Conservation (phyloP, 2,888 invertebrate genomes). For the Adelognathus sp. region DNA sequence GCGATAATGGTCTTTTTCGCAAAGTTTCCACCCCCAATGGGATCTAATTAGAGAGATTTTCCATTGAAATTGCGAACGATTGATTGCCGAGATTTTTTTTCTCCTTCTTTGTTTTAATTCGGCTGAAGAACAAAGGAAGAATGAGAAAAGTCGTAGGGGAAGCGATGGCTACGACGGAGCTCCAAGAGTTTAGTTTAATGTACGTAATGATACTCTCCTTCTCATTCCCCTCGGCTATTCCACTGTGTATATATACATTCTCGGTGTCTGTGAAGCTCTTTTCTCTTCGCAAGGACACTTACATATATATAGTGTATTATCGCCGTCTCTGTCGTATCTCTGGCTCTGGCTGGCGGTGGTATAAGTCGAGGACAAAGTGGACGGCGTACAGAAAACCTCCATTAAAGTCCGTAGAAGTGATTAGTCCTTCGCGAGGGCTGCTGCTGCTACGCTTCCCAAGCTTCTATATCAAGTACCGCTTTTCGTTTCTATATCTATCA, state of each 20-base stretch:
- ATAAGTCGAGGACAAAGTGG: constrained; percentile 81
- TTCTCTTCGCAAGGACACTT: constrained; percentile 73
- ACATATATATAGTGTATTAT: constrained; percentile 13
- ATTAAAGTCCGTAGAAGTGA: constrained; percentile 81
- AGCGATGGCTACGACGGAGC: constrained; percentile 48
- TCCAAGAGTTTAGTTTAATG: constrained; percentile 77
- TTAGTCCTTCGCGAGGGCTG: constrained; percentile 74
- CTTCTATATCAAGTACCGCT: constrained; percentile 54
- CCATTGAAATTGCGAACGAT: constrained; percentile 24
- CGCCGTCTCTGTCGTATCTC: constrained; percentile 16
- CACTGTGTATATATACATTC: too few species aligned
- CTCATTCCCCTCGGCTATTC: neutral
- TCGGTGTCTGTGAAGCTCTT: too few species aligned
- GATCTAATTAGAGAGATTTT: constrained; percentile 6
- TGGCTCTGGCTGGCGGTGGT: constrained; percentile 69
- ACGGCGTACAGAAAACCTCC: constrained; percentile 81
- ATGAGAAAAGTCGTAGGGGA: constrained; percentile 8
- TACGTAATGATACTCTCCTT: constrained; percentile 76
- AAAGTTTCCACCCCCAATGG: neutral
- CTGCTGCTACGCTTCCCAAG: constrained; percentile 59
- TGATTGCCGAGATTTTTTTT: constrained; percentile 16
- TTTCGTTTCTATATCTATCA: constrained; percentile 36
- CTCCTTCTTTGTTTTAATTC: neutral
- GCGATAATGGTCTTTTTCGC: neutral
- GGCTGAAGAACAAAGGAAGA: neutral